A percentile compares a stretch with the other conserved stretches of the same genome.
These are phyloP conservation scores for Colius striatus DNA, from an alignment of 2,113 vertebrate species.

Conservation along the genomic window DNA sequence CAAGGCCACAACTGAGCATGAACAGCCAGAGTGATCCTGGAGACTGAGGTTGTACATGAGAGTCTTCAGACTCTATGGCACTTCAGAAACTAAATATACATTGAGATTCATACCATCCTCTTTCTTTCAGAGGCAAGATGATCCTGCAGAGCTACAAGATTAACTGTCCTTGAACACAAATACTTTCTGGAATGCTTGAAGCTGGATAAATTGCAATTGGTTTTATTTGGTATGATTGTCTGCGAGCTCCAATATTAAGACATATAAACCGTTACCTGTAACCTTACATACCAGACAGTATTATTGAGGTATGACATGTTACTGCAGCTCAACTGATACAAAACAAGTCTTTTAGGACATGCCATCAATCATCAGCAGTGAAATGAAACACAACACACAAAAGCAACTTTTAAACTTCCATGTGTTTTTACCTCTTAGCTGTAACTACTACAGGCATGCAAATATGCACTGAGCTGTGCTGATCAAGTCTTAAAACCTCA, in stretches of 20 bases:
- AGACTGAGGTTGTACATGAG: neutral
- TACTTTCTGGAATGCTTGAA: neutral
- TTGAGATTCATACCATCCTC: neutral
- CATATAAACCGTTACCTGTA: neutral
- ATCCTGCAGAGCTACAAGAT: neutral
- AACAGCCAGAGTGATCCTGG: neutral
- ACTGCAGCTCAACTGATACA: neutral
- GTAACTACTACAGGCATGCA: neutral
- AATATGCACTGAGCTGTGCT: neutral
- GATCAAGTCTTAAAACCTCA: neutral
- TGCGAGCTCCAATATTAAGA: neutral
- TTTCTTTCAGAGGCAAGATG: neutral
- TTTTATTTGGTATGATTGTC: neutral
- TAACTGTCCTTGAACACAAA: neutral
- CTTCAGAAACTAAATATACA: neutral
- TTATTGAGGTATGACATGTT: fast-evolving
- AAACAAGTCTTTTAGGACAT: neutral
- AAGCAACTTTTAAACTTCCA: neutral
- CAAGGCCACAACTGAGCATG: neutral
- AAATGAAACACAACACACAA: neutral
- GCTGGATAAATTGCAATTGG: neutral
- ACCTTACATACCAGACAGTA: neutral
- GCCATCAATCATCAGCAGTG: neutral
- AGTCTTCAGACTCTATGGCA: neutral
- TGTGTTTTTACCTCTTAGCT: neutral